Conservation (phyloP, 2,797 vertebrate species). For the Myotis pilosus region DNA sequence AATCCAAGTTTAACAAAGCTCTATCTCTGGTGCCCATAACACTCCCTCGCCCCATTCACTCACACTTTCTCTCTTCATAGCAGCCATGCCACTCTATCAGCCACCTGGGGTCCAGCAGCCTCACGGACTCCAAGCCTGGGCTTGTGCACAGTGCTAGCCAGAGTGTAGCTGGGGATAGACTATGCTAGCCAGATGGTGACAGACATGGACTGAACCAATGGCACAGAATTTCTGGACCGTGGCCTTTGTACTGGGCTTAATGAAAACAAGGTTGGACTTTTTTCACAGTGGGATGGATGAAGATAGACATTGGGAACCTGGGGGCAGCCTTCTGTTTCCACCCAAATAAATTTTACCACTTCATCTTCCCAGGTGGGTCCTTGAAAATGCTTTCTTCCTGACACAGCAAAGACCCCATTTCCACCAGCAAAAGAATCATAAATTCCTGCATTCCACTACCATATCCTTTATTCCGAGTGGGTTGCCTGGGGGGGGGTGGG, state of each 20-base stretch:
- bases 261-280: neutral
- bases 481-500: neutral
- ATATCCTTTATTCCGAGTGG: neutral
- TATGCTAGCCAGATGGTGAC: neutral
- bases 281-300: neutral
- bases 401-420: neutral
- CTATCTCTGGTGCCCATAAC: neutral
- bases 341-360: neutral
- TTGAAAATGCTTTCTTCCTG: neutral
- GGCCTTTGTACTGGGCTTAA: neutral
- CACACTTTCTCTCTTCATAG: neutral
- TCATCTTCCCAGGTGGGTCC: neutral
- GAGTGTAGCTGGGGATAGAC: neutral
- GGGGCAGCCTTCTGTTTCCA: neutral
- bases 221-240: neutral
- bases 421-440: neutral
- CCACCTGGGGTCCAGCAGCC: neutral
- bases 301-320: neutral
- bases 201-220: neutral
- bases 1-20: neutral
- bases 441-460: neutral
- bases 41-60: neutral
- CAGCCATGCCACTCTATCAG: neutral
- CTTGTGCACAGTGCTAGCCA: neutral
- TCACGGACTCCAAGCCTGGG: neutral